Evolutionary conservation across 2,888 invertebrate species (phyloP).

Genomic region (Coenonympha glycerion): DNA sequence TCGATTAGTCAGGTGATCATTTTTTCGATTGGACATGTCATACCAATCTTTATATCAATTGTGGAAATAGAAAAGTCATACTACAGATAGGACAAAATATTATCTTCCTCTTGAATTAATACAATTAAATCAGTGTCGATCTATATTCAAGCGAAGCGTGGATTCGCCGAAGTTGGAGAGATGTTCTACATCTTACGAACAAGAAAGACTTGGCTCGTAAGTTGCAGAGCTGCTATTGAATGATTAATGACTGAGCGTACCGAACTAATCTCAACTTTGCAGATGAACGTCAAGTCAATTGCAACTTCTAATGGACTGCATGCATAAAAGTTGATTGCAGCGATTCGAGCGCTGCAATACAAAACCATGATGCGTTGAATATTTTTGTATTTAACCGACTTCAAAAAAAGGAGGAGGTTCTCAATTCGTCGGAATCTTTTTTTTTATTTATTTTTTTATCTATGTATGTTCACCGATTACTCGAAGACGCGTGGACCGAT

Average conservation of each 20-base stretch:
- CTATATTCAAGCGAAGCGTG: conserved; percentile 6
- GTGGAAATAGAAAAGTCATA: too few species aligned
- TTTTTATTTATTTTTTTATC: too few species aligned
- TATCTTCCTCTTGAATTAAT: background rate
- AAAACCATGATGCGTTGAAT: background rate
- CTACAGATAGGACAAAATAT: background rate
- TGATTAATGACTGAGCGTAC: conserved; percentile 18
- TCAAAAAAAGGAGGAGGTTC: too few species aligned
- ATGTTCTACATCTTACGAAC: conserved; percentile 10
- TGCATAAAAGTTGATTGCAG: conserved; percentile 5
- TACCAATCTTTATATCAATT: too few species aligned
- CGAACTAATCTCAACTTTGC: conserved; percentile 19
- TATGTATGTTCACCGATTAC: too few species aligned
- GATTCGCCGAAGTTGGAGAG: conserved; percentile 5
- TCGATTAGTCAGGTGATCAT: too few species aligned
- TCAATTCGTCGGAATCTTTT: too few species aligned
- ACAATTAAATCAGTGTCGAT: background rate
- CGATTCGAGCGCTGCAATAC: background rate
- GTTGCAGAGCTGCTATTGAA: conserved; percentile 14
- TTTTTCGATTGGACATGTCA: too few species aligned
- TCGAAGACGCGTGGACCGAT: too few species aligned
- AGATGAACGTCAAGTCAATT: conserved; percentile 15
- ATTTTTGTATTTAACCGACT: too few species aligned
- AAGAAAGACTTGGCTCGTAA: conserved; percentile 1
- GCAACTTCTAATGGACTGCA: conserved; percentile 12